Conservation (phyloP, 2,113 vertebrate genomes). For the Antechinus flavipes region DNA sequence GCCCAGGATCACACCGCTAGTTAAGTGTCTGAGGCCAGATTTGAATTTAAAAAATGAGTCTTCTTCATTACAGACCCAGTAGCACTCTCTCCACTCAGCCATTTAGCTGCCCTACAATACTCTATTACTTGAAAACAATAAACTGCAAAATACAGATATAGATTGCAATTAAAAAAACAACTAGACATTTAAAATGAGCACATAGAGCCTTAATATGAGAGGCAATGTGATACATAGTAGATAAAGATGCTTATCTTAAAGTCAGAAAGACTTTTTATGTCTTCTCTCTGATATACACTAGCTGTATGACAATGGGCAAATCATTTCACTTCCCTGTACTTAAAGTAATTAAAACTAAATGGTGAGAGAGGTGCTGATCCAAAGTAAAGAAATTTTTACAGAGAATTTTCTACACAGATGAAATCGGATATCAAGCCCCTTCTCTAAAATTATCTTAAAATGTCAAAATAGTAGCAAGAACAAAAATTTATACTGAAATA, state of each 20-base stretch:
- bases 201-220: background rate
- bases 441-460: background rate
- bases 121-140: conserved; percentile 5
- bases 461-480: background rate
- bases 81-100: no score
- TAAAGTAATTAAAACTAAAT: background rate
- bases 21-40: no score
- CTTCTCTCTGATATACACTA: background rate
- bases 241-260: background rate
- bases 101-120: background rate
- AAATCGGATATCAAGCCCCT: background rate
- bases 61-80: no score
- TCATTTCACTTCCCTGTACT: background rate
- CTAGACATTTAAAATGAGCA: conserved; percentile 17
- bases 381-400: background rate
- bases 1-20: no score
- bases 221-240: background rate
- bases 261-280: background rate
- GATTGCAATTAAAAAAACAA: conserved; percentile 1
- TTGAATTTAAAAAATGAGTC: no score
- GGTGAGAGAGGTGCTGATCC: background rate
- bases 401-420: background rate
- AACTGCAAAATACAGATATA: conserved; percentile 17
- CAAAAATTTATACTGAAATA: background rate
- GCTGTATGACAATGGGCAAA: background rate